These are phyloP conservation scores for Oryctolagus cuniculus DNA, from an alignment of 2,113 vertebrate species.

Conservation along the genomic window mOryCun1.1 NC_091453.1:114194001-114194500, in stretches of 20 bases:
- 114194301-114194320: slow-evolving; percentile 31
- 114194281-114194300: slow-evolving; percentile 57
- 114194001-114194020: no score
- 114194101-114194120: slow-evolving; percentile 26
- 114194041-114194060: not conserved
- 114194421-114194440: slow-evolving; percentile 68
- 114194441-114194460: not conserved
- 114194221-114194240: slow-evolving; percentile 51
- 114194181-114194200: slow-evolving; percentile 56
- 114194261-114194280: slow-evolving; percentile 61
- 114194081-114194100: slow-evolving; percentile 51
- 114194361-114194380: slow-evolving; percentile 71
- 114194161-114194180: not conserved
- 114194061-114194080: not conserved
- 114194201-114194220: slow-evolving; percentile 20
- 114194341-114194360: slow-evolving; percentile 71
- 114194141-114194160: not conserved
- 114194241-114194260: slow-evolving; percentile 48
- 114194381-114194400: slow-evolving; percentile 71
- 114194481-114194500: not conserved
- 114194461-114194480: not conserved
- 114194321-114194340: slow-evolving; percentile 60
- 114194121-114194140: not conserved
- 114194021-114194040: no score
- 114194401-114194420: slow-evolving; percentile 60